Evolutionary conservation across 1,140 invertebrate species (phyloP).

Genomic region (Dermatophagoides farinae): DNA sequence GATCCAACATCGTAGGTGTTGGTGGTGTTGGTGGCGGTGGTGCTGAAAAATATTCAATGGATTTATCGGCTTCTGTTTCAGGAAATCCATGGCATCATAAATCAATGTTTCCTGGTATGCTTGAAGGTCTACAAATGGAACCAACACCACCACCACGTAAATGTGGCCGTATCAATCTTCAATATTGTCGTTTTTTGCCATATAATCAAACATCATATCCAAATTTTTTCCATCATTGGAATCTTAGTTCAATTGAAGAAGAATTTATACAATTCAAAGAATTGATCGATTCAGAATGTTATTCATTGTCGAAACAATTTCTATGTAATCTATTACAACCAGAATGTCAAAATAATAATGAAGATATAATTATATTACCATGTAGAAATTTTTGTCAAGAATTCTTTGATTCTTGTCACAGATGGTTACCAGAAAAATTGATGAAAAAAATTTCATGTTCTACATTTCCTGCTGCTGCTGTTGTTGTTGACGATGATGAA

Average conservation of each 20-base stretch:
- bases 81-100: constrained; percentile 16
- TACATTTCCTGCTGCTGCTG: constrained; percentile 52
- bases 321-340: constrained; percentile 65
- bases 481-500: no score
- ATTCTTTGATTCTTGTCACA: constrained; percentile 58
- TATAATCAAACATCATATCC: constrained; percentile 66
- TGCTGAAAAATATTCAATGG: neutral
- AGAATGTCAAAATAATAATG: constrained; percentile 31
- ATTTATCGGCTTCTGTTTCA: neutral
- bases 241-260: constrained; percentile 41
- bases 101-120: constrained; percentile 18
- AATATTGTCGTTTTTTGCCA: constrained; percentile 43
- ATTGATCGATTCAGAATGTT: constrained; percentile 66
- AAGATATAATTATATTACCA: constrained; percentile 39
- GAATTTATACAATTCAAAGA: constrained; percentile 59
- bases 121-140: constrained; percentile 29
- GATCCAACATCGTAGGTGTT: no score
- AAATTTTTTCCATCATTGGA: constrained; percentile 44
- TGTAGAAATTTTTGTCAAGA: constrained; percentile 63
- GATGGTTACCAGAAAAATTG: constrained; percentile 43
- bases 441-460: constrained; percentile 49
- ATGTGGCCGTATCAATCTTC: constrained; percentile 41
- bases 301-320: constrained; percentile 57
- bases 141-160: constrained; percentile 35
- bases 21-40: no score